Conservation (phyloP, 2,797 vertebrate genomes). For the Apodemus agrarius region DNA sequence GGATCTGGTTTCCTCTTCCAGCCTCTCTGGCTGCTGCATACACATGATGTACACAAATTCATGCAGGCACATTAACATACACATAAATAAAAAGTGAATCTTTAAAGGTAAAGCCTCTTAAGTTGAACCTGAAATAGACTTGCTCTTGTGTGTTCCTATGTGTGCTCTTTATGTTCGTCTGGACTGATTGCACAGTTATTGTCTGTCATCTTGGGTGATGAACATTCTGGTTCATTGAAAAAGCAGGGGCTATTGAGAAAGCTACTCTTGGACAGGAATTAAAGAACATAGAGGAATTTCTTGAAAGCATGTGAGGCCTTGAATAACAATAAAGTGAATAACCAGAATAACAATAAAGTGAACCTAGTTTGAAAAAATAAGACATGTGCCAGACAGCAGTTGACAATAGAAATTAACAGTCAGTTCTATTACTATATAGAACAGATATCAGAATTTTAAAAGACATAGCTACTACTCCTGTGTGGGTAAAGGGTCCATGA, state of each 20-base stretch:
- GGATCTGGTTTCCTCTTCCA: background rate
- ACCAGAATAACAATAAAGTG: background rate
- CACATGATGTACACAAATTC: background rate
- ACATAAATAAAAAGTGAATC: background rate
- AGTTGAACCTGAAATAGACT: background rate
- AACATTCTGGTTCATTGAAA: background rate
- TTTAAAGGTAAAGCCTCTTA: background rate
- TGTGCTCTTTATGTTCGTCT: background rate
- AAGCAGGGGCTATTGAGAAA: background rate
- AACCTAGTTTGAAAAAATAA: background rate
- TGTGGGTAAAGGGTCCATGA: background rate
- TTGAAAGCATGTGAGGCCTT: background rate
- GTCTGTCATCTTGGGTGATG: background rate
- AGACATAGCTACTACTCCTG: background rate
- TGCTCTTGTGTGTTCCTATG: background rate
- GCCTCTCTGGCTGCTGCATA: background rate
- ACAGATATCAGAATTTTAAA: background rate
- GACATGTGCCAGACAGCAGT: background rate
- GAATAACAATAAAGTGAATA: background rate
- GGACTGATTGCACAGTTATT: background rate
- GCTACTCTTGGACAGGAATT: background rate
- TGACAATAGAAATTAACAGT: background rate
- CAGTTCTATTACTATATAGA: background rate
- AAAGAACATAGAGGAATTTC: background rate
- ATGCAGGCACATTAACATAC: background rate